These are phyloP conservation scores for Intellagama lesueurii DNA, from an alignment of 2,797 vertebrate genomes.

Conservation along the genomic window DNA sequence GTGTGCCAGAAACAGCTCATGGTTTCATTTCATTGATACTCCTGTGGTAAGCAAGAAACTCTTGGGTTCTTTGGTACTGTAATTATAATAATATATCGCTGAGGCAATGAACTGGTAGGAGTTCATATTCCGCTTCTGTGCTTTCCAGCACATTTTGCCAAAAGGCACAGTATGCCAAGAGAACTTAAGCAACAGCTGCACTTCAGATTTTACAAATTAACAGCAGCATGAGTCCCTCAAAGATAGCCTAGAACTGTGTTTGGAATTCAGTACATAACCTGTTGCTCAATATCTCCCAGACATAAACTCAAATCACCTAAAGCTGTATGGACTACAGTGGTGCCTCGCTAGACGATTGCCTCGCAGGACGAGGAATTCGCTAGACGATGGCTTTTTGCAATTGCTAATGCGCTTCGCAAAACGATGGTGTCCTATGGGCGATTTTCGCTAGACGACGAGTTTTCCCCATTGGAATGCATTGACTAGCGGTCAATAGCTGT, in stretches of 20 bases:
- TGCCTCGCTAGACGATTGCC: too few species aligned
- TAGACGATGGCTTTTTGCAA: too few species aligned
- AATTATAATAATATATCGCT: conserved; percentile 41
- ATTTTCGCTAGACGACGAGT: too few species aligned
- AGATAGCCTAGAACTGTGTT: conserved; percentile 7
- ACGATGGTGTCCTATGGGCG: too few species aligned
- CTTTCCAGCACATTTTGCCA: conserved; percentile 13
- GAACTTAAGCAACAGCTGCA: neutral
- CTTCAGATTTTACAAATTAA: neutral
- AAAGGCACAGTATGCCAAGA: conserved; percentile 3
- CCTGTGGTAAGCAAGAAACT: conserved; percentile 35
- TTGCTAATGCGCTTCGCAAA: too few species aligned
- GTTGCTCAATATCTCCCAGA: neutral
- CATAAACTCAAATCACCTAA: conserved; percentile 16
- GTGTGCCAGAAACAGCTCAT: neutral
- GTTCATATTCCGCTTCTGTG: conserved; percentile 8
- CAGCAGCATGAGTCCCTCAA: neutral
- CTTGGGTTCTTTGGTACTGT: conserved; percentile 34
- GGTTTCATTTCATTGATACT: conserved; percentile 13
- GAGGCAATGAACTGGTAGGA: conserved; percentile 17
- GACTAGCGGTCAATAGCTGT: too few species aligned
- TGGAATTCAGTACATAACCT: neutral
- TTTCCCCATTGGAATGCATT: too few species aligned
- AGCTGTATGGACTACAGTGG: too few species aligned
- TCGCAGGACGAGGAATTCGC: too few species aligned